A percentile compares a stretch with the other conserved stretches of the same genome.
Evolutionary conservation across 2,888 invertebrate genomes (phyloP).

Genomic region (Liopterus haemorrhoidalis): DNA sequence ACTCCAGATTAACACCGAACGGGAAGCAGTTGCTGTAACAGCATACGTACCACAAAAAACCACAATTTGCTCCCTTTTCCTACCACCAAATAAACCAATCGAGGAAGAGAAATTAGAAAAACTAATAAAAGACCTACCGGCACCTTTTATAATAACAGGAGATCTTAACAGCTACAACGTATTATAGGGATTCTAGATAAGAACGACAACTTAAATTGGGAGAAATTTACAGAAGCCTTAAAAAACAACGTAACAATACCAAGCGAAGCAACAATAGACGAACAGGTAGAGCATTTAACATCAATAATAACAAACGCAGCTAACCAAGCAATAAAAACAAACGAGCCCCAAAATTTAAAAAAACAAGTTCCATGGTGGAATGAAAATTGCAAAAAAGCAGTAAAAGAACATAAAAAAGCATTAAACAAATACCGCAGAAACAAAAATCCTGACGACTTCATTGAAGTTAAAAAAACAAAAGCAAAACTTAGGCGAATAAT

Average conservation of each 20-base stretch:
- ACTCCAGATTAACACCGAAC: slow-evolving; percentile 18
- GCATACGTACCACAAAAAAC: slow-evolving; percentile 13
- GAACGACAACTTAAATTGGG: slow-evolving; percentile 17
- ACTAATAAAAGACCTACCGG: slow-evolving; percentile 25
- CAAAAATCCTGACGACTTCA: no score
- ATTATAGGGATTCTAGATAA: slow-evolving; percentile 20
- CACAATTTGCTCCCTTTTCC: slow-evolving; percentile 26
- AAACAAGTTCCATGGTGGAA: no score
- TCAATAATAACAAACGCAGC: no score
- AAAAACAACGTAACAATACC: slow-evolving; percentile 5
- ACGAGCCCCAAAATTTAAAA: no score
- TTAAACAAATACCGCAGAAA: no score
- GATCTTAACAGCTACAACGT: slow-evolving; percentile 27
- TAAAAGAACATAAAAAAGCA: no score
- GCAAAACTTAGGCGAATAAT: no score
- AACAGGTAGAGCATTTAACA: no score
- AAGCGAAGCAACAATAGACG: slow-evolving; percentile 3
- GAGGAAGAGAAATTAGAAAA: slow-evolving; percentile 10
- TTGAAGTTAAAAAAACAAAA: no score
- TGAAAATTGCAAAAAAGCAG: no score
- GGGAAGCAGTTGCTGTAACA: slow-evolving; percentile 27
- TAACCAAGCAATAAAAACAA: no score
- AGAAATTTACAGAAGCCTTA: slow-evolving; percentile 24
- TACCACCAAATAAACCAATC: slow-evolving; percentile 12
- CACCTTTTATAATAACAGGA: slow-evolving; percentile 24